phyloP scores from a whole-genome alignment of 1,140 invertebrate genomes.

The Caenorhabditis tropicalis region DNA sequence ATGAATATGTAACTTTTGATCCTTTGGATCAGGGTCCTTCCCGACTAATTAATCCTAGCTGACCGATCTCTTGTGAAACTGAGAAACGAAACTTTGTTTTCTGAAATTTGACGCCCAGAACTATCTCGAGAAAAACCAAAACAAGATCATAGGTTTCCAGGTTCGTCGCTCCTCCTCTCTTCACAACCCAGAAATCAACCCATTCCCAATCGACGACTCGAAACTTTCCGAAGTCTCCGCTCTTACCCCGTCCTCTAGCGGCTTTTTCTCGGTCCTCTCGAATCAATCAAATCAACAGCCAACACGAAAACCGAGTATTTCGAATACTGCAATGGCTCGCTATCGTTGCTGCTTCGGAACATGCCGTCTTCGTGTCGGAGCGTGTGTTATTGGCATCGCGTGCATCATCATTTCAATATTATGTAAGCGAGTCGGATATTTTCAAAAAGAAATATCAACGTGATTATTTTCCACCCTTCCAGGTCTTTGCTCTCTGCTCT shows the following conservation, averaged over 20 bases:
- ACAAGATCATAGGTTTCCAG: background rate
- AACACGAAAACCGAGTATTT: background rate
- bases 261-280: background rate
- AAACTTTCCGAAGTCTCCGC: slow-evolving; percentile 17
- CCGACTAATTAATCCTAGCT: too few species aligned
- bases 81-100: background rate
- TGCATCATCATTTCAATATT: slow-evolving; percentile 3
- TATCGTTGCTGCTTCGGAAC: slow-evolving; percentile 21
- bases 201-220: slow-evolving; percentile 14
- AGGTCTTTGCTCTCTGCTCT: slow-evolving; percentile 6
- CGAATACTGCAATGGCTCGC: background rate
- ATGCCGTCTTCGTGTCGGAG: slow-evolving; percentile 4
- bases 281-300: background rate
- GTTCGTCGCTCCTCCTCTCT: slow-evolving; percentile 22
- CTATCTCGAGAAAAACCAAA: too few species aligned
- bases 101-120: background rate
- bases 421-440: background rate
- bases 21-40: too few species aligned
- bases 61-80: too few species aligned
- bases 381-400: background rate
- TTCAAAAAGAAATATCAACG: too few species aligned
- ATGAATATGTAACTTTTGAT: too few species aligned
- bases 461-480: background rate
- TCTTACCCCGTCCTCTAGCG: background rate
- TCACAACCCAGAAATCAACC: slow-evolving; percentile 1